These are phyloP conservation scores for Torymus texanus DNA, from an alignment of 2,888 invertebrate species.

Conservation along the genomic window DNA sequence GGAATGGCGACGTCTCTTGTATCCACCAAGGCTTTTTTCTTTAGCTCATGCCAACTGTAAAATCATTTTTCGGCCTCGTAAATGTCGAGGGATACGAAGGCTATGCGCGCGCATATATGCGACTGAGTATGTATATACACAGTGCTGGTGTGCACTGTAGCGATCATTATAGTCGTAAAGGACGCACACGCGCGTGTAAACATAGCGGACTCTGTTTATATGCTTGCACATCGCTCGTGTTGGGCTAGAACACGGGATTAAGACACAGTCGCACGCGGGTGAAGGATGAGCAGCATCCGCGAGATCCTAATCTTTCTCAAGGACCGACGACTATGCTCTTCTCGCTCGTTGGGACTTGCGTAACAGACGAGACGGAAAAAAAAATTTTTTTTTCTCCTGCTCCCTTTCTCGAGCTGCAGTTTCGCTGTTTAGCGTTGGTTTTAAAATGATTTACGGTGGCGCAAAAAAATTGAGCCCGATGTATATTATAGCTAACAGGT, in stretches of 20 bases:
- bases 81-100: constrained; percentile 50
- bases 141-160: not conserved
- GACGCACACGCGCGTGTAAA: constrained; percentile 8
- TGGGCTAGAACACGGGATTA: constrained; percentile 33
- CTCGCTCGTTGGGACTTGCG: constrained; percentile 28
- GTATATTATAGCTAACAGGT: constrained; percentile 23
- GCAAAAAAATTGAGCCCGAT: constrained; percentile 11
- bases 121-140: constrained; percentile 60
- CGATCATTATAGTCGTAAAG: constrained; percentile 61
- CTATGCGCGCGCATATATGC: constrained; percentile 25
- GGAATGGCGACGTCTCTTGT: constrained; percentile 24
- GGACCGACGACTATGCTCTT: constrained; percentile 26
- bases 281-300: constrained; percentile 40
- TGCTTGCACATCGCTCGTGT: no score
- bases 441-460: constrained; percentile 41
- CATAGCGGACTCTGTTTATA: not conserved
- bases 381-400: constrained; percentile 10
- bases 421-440: constrained; percentile 16
- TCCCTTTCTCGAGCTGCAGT: not conserved
- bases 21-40: not conserved
- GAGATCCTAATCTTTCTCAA: constrained; percentile 53
- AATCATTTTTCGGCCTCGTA: constrained; percentile 65
- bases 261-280: constrained; percentile 13
- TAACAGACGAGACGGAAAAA: constrained; percentile 23
- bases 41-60: constrained; percentile 60